phyloP scores from a whole-genome alignment of 2,797 vertebrate species.

The Sebastes diaconus region DNA sequence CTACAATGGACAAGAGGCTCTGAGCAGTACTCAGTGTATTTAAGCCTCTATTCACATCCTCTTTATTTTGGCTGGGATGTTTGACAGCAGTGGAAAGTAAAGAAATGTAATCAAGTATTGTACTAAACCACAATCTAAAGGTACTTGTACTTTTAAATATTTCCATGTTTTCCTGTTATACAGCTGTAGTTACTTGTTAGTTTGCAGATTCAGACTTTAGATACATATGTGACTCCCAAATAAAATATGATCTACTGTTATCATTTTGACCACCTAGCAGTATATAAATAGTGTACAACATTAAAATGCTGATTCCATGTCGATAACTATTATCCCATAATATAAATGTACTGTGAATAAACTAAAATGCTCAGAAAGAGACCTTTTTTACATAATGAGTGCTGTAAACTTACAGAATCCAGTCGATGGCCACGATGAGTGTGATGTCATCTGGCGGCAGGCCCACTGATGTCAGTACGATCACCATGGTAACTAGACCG shows the following conservation, averaged over 20 bases:
- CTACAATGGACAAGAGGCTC: not conserved
- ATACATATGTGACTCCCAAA: not conserved
- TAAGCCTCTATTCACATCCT: not conserved
- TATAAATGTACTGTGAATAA: not conserved
- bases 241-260: not conserved
- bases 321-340: not conserved
- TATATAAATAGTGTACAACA: not conserved
- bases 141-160: not conserved
- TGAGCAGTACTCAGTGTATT: not conserved
- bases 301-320: not conserved
- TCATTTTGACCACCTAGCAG: not conserved
- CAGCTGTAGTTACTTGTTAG: not conserved
- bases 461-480: slow-evolving; percentile 91
- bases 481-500: slow-evolving; percentile 92
- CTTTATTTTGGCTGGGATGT: not conserved
- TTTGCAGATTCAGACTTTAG: not conserved
- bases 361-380: not conserved
- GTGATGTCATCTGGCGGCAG: slow-evolving; percentile 91
- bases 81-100: not conserved
- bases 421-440: slow-evolving; percentile 89
- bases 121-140: not conserved
- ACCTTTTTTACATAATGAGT: not conserved
- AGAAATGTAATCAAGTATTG: not conserved
- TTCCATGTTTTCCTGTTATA: not conserved
- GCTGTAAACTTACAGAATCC: slow-evolving; percentile 84